A percentile compares a stretch with the other conserved stretches of the same genome.
These are phyloP conservation scores for Autographa pulchrina DNA, from an alignment of 2,888 invertebrate genomes.

Conservation along the genomic window DNA sequence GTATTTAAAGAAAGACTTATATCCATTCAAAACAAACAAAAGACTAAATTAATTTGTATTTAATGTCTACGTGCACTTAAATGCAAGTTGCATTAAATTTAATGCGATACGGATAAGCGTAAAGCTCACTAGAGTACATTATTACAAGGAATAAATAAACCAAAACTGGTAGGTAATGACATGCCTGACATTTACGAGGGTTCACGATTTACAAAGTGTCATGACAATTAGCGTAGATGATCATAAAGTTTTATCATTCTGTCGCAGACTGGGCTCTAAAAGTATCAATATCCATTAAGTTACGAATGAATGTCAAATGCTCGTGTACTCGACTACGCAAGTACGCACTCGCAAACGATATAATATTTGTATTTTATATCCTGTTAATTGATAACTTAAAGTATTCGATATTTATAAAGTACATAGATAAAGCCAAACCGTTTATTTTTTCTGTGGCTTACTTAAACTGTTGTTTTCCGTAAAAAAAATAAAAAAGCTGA, in stretches of 20 bases:
- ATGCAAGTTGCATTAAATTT: slow-evolving; percentile 51
- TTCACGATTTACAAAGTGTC: slow-evolving; percentile 64
- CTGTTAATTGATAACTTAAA: background rate
- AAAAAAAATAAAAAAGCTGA: background rate
- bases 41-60: slow-evolving; percentile 37
- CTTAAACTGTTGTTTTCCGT: background rate
- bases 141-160: slow-evolving; percentile 46
- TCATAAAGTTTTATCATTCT: slow-evolving; percentile 61
- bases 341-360: slow-evolving; percentile 13
- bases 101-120: slow-evolving; percentile 47
- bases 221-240: slow-evolving; percentile 70
- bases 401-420: background rate
- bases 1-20: slow-evolving; percentile 17
- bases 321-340: slow-evolving; percentile 38
- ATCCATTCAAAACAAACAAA: slow-evolving; percentile 23
- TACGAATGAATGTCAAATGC: slow-evolving; percentile 40
- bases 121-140: slow-evolving; percentile 41
- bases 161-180: slow-evolving; percentile 49
- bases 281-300: slow-evolving; percentile 54
- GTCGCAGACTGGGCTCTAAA: slow-evolving; percentile 51
- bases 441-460: background rate
- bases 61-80: slow-evolving; percentile 40
- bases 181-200: slow-evolving; percentile 68
- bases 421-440: background rate
- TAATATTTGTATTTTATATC: slow-evolving; percentile 1